phyloP scores from a whole-genome alignment of 2,888 invertebrate species.

The Cataglyphis cursor region DNA sequence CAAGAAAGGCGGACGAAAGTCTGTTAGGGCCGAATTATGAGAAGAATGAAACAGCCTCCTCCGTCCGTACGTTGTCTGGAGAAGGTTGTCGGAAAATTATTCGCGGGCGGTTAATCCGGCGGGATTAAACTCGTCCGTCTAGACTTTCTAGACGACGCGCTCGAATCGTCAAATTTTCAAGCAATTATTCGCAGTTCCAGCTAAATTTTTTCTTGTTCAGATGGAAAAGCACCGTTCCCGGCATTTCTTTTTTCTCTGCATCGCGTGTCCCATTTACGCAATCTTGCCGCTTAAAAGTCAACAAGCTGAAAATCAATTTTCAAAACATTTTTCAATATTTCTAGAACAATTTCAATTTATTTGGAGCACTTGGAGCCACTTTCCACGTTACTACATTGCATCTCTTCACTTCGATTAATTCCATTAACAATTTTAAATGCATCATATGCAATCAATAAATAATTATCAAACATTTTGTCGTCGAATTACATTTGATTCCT shows the following conservation, averaged over 20 bases:
- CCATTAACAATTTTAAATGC: neutral
- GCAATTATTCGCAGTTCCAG: constrained; percentile 25
- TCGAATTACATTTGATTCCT: neutral
- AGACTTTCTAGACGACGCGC: neutral
- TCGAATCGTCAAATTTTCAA: constrained; percentile 21
- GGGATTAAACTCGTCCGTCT: neutral
- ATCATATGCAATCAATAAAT: neutral
- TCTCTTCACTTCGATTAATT: neutral
- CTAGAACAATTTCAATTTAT: neutral
- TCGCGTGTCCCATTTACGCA: neutral
- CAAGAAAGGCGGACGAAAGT: neutral
- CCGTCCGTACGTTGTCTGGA: neutral
- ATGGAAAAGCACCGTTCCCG: neutral
- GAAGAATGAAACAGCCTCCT: constrained; percentile 2
- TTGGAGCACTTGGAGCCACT: constrained; percentile 47
- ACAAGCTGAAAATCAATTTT: constrained; percentile 69
- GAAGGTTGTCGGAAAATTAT: constrained; percentile 76
- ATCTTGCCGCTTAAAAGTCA: neutral
- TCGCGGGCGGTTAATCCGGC: constrained; percentile 29
- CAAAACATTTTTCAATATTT: constrained; percentile 41
- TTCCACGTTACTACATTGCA: neutral
- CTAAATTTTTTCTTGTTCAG: neutral
- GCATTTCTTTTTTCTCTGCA: constrained; percentile 39
- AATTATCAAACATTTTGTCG: neutral
- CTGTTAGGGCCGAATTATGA: constrained; percentile 5